These are phyloP conservation scores for Oscheius sp. DNA, from an alignment of 2,888 invertebrate genomes.

Conservation along the genomic window DNA sequence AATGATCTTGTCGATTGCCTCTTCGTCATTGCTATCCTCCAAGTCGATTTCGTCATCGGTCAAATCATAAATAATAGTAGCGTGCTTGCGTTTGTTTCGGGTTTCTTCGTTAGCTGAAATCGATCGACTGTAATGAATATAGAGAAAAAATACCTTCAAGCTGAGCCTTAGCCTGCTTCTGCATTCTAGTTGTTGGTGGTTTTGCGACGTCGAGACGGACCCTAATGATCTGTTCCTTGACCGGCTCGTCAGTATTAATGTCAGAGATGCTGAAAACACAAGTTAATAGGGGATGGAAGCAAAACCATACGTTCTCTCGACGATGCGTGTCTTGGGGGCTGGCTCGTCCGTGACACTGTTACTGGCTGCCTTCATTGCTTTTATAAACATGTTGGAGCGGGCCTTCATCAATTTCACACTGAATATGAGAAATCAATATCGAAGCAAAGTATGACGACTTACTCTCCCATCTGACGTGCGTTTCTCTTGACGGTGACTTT, in stretches of 20 bases:
- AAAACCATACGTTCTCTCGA: conserved; percentile 4
- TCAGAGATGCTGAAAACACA: not conserved
- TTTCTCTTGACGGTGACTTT: conserved; percentile 23
- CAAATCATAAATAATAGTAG: conserved; percentile 8
- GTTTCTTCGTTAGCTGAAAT: conserved; percentile 1
- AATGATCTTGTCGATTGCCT: conserved; percentile 22
- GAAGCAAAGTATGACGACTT: not conserved
- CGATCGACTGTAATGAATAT: too few relatives aligned
- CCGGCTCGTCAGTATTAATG: not conserved
- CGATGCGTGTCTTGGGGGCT: conserved; percentile 4
- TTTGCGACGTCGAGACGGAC: conserved; percentile 19
- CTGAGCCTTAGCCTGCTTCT: not conserved
- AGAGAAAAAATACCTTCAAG: conserved; percentile 1
- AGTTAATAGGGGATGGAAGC: not conserved
- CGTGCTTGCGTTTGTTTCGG: conserved; percentile 13
- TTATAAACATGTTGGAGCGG: conserved; percentile 26
- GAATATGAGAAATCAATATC: not conserved
- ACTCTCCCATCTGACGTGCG: conserved; percentile 21
- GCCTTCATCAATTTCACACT: conserved; percentile 30
- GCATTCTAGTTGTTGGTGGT: conserved; percentile 23
- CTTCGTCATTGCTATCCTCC: not conserved
- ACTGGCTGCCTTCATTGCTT: conserved; percentile 18
- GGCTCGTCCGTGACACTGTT: conserved; percentile 5
- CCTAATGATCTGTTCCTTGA: not conserved
- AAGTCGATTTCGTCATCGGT: not conserved